Evolutionary conservation across 2,888 invertebrate genomes (phyloP).

Genomic region (Drosophila meridiana): DNA sequence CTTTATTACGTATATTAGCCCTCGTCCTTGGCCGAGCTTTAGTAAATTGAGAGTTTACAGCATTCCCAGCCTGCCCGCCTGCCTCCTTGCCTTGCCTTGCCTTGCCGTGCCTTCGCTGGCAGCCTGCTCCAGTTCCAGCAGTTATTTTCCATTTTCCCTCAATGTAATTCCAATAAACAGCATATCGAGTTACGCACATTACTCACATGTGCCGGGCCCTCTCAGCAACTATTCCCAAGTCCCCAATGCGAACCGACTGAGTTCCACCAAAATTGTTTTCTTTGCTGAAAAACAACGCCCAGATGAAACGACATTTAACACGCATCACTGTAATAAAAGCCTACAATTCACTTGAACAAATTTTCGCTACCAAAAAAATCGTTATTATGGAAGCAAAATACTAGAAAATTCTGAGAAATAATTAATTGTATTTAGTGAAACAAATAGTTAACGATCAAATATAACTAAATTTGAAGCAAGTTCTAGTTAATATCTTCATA

Average conservation of each 20-base stretch:
- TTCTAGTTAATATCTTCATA: neutral
- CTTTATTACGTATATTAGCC: conserved; percentile 39
- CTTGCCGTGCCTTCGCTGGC: neutral
- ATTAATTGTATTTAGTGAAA: neutral
- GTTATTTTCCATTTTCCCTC: conserved; percentile 62
- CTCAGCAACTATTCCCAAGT: conserved; percentile 2
- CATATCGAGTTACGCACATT: conserved; percentile 56
- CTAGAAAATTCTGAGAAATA: neutral
- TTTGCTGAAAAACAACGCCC: conserved; percentile 24
- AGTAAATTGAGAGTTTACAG: conserved; percentile 66
- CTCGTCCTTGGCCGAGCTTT: conserved; percentile 41
- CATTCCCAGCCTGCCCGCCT: neutral
- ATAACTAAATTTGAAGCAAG: neutral
- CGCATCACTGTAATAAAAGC: conserved; percentile 4
- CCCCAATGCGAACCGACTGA: conserved; percentile 1
- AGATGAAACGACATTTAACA: conserved; percentile 5
- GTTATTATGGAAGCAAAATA: neutral
- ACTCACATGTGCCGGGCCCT: conserved; percentile 19
- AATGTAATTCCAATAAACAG: conserved; percentile 52
- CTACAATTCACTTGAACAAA: conserved; percentile 19
- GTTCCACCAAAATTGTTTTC: conserved; percentile 20
- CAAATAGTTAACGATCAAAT: neutral
- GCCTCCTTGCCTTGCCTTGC: neutral
- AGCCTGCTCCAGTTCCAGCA: conserved; percentile 15
- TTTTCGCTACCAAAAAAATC: neutral